phyloP scores from a whole-genome alignment of 2,888 invertebrate genomes.

The Coelinius sp. region DNA sequence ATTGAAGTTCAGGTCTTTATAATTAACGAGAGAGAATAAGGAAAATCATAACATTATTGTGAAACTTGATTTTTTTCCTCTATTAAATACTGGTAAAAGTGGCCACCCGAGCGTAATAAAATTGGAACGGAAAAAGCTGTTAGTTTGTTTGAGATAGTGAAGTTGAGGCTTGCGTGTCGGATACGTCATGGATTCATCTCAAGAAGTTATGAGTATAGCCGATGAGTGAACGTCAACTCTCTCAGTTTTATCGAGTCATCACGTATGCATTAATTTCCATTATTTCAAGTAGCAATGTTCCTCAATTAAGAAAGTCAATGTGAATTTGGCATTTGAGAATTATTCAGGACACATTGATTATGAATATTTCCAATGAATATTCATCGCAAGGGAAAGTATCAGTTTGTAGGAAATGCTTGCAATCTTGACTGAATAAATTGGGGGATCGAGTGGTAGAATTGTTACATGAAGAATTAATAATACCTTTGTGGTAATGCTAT shows the following conservation, averaged over 20 bases:
- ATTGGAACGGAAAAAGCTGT: constrained; percentile 39
- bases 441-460: too few relatives aligned
- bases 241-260: constrained; percentile 10
- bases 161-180: constrained; percentile 1
- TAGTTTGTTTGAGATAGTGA: constrained; percentile 14
- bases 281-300: too few relatives aligned
- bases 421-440: neutral
- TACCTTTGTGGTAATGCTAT: too few relatives aligned
- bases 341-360: neutral
- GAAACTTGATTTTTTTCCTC: neutral
- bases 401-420: neutral
- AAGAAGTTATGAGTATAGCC: neutral
- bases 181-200: constrained; percentile 20
- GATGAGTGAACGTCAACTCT: constrained; percentile 18
- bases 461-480: too few relatives aligned
- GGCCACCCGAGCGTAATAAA: constrained; percentile 10
- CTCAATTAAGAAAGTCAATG: neutral
- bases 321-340: neutral
- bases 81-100: neutral
- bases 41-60: neutral
- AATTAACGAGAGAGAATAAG: neutral
- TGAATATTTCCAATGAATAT: neutral
- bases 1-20: neutral
- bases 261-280: neutral
- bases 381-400: neutral